phyloP scores from a whole-genome alignment of 2,888 invertebrate genomes.

The Notocelia uddmanniana region DNA sequence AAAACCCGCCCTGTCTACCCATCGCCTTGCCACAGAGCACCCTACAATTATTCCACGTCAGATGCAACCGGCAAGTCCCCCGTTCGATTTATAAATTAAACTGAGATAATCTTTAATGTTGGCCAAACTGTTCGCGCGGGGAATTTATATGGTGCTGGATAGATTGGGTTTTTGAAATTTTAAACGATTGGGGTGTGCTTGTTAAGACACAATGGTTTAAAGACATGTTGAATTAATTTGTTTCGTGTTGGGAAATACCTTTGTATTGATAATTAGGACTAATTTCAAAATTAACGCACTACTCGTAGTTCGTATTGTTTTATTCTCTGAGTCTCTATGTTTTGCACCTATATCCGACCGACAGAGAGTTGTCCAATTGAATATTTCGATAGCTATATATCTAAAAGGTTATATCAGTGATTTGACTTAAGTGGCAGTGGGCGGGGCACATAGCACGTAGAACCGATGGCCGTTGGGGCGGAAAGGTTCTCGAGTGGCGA shows the following conservation, averaged over 20 bases:
- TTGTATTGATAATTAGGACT: not conserved
- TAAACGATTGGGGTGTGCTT: conserved; percentile 23
- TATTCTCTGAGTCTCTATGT: too few relatives aligned
- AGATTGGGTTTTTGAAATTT: conserved; percentile 18
- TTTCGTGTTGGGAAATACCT: not conserved
- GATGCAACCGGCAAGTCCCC: conserved; percentile 56
- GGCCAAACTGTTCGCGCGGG: conserved; percentile 18
- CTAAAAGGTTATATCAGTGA: too few relatives aligned
- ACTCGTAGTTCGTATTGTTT: too few relatives aligned
- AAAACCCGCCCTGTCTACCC: conserved; percentile 51
- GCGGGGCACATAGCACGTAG: too few relatives aligned
- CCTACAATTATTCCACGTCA: conserved; percentile 80
- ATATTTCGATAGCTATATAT: too few relatives aligned
- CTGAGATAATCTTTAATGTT: conserved; percentile 41
- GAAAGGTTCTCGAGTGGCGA: too few relatives aligned
- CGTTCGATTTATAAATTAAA: conserved; percentile 26
- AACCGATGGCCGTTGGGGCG: too few relatives aligned
- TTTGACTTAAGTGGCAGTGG: too few relatives aligned
- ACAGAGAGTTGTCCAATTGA: too few relatives aligned
- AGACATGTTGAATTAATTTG: not conserved
- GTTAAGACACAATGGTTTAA: conserved; percentile 11
- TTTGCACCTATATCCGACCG: too few relatives aligned
- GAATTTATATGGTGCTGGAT: conserved; percentile 25
- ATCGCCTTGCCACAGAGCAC: conserved; percentile 52
- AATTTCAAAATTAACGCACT: not conserved